Evolutionary conservation across 1,140 invertebrate genomes (phyloP).

Genomic region (Amphibalanus amphitrite): DNA sequence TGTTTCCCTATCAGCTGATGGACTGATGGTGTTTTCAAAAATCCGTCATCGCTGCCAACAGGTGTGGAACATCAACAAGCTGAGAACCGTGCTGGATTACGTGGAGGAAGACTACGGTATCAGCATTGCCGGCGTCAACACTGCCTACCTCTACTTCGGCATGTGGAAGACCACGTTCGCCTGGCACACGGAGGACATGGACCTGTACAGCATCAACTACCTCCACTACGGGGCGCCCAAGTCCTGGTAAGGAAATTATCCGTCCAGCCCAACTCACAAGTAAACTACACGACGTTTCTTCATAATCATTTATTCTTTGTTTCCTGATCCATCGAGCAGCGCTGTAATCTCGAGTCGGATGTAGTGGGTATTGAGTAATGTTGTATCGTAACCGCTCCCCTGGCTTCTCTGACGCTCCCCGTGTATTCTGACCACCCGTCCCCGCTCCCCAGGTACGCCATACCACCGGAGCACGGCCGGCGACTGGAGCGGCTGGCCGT

Average conservation of each 20-base stretch:
- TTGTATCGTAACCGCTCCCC: too few species aligned
- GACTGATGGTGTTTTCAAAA: too few species aligned
- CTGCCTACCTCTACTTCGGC: constrained; percentile 96
- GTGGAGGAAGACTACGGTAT: constrained; percentile 91
- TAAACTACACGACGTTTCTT: too few species aligned
- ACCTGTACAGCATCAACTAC: constrained; percentile 95
- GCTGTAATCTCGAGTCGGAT: too few species aligned
- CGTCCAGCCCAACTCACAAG: too few species aligned
- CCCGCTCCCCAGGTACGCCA: constrained; percentile 47
- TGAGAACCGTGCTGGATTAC: constrained; percentile 86
- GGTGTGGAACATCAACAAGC: constrained; percentile 87
- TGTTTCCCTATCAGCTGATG: too few species aligned
- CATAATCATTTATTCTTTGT: too few species aligned
- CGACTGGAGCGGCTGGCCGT: constrained; percentile 78
- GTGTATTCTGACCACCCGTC: background rate
- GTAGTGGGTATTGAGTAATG: too few species aligned
- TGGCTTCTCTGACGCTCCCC: too few species aligned
- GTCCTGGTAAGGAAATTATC: constrained; percentile 45
- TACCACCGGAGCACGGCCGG: constrained; percentile 85
- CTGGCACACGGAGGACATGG: constrained; percentile 99
- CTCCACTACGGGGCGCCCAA: constrained; percentile 90
- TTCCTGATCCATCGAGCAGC: too few species aligned
- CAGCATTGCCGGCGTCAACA: constrained; percentile 94
- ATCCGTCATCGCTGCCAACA: too few species aligned
- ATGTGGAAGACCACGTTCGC: constrained; percentile 99